Evolutionary conservation across 2,113 vertebrate species (phyloP), one percentile per base, ranked within the genome.

Genomic region (Saccopteryx leptura): DNA sequence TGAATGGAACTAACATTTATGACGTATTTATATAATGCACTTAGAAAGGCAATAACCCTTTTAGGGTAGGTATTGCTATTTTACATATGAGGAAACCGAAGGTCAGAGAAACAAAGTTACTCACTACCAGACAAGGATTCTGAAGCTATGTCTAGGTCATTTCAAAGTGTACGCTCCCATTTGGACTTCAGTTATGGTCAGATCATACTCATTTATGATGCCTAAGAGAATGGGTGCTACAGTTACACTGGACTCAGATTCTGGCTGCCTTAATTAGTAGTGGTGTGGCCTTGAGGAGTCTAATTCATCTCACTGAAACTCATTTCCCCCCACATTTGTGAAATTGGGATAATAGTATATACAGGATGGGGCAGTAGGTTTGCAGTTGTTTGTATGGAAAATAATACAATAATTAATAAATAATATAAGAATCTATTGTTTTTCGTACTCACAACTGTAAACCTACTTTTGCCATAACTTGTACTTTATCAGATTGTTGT

Each of bases 201-300:
- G 28, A 65, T 48, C 91, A 88, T 61, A 61, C 11, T 88, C 24
- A 24, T 5, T 71, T 17, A 26, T 81, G 50, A 80, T 90, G 15
- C 87, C 1, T 68, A 87, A 92, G 23, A 87, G 46, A 92, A 68
- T 24, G 23, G 52, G 61, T 23, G 86, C 50, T 80, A 23, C 74
- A 91, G n/a, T 66, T 87, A 88, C 48, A 88, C 8, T 82, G 83
- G 81, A 84, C 91, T 88, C 46, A 90, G 50, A 69, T 83, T 69
- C 33, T 61, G 56, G 46, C 19, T 90, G 12, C 39, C 26, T 72
- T 63, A 78, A 46, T 87, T 74, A 91, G 52, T 8, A 82, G 81
- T 8, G 80, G n/a, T 63, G 50, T 87, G 61, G 58, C 21, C 69
- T 56, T 48, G 24, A 66, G 68, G 26, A 74, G 52, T 88, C 90